Evolutionary conservation across 2,888 invertebrate genomes (phyloP).

Genomic region (Sinopyrophorus schimmeli): DNA sequence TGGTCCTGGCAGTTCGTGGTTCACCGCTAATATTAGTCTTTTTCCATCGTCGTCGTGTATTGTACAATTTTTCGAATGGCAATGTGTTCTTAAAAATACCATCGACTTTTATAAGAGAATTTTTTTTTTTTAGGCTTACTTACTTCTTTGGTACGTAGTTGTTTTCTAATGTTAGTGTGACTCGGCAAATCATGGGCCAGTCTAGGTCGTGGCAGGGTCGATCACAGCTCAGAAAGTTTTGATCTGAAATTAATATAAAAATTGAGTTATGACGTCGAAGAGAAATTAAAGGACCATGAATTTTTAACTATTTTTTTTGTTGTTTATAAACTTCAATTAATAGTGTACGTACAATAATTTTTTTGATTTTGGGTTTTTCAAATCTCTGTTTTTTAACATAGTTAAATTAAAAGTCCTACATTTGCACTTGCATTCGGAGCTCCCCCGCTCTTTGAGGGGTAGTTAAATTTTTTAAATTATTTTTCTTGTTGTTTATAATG

Average conservation of each 20-base stretch:
- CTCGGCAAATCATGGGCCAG: slow-evolving; percentile 79
- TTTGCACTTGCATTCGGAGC: no score
- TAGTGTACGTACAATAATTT: no score
- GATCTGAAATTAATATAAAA: slow-evolving; percentile 58
- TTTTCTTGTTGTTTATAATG: no score
- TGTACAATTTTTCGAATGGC: slow-evolving; percentile 17
- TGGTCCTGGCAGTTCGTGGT: slow-evolving; percentile 68
- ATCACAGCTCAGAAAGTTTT: slow-evolving; percentile 73
- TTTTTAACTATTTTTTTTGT: no score
- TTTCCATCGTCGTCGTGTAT: slow-evolving; percentile 42
- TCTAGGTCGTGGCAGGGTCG: slow-evolving; percentile 75
- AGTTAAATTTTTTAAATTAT: no score
- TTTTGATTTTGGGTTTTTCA: background rate
- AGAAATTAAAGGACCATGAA: background rate
- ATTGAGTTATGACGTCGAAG: background rate
- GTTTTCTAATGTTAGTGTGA: slow-evolving; percentile 73
- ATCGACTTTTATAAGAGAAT: background rate
- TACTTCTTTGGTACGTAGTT: slow-evolving; percentile 74
- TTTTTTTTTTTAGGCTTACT: slow-evolving; percentile 44
- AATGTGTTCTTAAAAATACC: background rate
- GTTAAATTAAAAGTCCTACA: no score
- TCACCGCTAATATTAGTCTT: slow-evolving; percentile 68
- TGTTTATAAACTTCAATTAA: no score
- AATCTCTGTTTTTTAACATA: no score
- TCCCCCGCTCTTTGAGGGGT: no score